These are phyloP conservation scores for Caenorhabditis inopinata DNA, from an alignment of 1,140 invertebrate species.

Conservation along the genomic window DNA sequence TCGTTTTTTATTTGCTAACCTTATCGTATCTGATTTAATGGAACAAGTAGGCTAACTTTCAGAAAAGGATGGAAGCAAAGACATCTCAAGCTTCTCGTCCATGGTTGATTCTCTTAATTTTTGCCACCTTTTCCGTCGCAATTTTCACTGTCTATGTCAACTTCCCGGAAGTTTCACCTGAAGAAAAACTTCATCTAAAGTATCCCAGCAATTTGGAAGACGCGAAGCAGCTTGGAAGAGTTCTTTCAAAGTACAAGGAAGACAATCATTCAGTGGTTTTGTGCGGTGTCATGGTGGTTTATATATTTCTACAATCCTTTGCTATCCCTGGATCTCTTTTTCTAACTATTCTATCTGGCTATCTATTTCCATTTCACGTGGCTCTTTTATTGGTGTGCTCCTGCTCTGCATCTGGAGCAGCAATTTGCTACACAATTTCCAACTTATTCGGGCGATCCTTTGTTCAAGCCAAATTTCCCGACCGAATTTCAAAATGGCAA, in stretches of 20 bases:
- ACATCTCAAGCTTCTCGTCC: neutral
- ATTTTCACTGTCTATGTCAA: slow-evolving; percentile 10
- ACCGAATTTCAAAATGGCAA: slow-evolving; percentile 82
- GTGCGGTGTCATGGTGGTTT: slow-evolving; percentile 82
- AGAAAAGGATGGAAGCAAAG: neutral
- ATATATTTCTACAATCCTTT: slow-evolving; percentile 98
- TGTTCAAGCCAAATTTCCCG: slow-evolving; percentile 84
- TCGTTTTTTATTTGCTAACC: no score
- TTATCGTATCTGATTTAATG: no score
- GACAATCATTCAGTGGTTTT: slow-evolving; percentile 89
- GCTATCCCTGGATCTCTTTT: slow-evolving; percentile 98
- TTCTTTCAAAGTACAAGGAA: slow-evolving; percentile 89
- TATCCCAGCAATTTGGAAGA: slow-evolving; percentile 90
- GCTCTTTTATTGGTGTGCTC: slow-evolving; percentile 88
- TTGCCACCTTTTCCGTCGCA: neutral
- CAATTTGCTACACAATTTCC: slow-evolving; percentile 89
- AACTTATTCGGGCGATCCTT: slow-evolving; percentile 82
- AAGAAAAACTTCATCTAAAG: slow-evolving; percentile 84
- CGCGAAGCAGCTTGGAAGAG: slow-evolving; percentile 86
- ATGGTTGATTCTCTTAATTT: neutral
- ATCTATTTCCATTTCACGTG: slow-evolving; percentile 87
- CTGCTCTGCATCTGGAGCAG: slow-evolving; percentile 92
- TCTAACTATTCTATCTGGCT: slow-evolving; percentile 92
- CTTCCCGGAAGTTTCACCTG: slow-evolving; percentile 50
- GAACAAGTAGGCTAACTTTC: no score